These are phyloP conservation scores for Scaptomyza caliginosa DNA, from an alignment of 2,888 invertebrate genomes.

Conservation along the genomic window DNA sequence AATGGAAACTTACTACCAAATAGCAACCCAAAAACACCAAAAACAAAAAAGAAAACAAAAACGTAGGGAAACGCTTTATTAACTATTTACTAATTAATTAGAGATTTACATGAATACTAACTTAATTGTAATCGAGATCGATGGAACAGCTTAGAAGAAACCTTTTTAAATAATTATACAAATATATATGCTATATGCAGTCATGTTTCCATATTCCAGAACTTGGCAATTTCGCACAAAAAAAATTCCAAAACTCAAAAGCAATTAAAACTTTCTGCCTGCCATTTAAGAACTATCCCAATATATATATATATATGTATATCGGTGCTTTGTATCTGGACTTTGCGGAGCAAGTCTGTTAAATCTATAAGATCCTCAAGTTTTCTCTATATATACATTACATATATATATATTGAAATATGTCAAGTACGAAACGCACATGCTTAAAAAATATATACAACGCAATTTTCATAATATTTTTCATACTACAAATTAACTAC, in stretches of 20 bases:
- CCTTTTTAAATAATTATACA: not conserved
- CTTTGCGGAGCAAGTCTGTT: not conserved
- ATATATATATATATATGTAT: not conserved
- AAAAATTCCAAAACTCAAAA: conserved; percentile 1
- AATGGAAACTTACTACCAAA: conserved; percentile 23
- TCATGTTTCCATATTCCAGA: conserved; percentile 15
- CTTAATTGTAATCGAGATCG: conserved; percentile 30
- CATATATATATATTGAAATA: conserved; percentile 5
- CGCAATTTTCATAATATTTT: conserved; percentile 9
- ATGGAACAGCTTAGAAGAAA: not conserved
- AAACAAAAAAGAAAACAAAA: too few relatives aligned
- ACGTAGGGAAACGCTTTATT: conserved; percentile 49
- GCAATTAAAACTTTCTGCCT: conserved; percentile 9
- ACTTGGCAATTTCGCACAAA: conserved; percentile 4
- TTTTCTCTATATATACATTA: not conserved
- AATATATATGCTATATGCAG: not conserved
- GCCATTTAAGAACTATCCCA: conserved; percentile 2
- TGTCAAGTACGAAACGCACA: conserved; percentile 35
- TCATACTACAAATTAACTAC: conserved; percentile 9
- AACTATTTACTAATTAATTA: conserved; percentile 19
- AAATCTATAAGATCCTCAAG: not conserved
- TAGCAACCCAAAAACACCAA: conserved; percentile 45
- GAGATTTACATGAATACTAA: too few relatives aligned
- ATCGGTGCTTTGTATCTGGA: not conserved
- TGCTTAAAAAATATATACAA: conserved; percentile 20